phyloP scores from a whole-genome alignment of 2,888 invertebrate genomes.

The Nemotelus pantherinus region DNA sequence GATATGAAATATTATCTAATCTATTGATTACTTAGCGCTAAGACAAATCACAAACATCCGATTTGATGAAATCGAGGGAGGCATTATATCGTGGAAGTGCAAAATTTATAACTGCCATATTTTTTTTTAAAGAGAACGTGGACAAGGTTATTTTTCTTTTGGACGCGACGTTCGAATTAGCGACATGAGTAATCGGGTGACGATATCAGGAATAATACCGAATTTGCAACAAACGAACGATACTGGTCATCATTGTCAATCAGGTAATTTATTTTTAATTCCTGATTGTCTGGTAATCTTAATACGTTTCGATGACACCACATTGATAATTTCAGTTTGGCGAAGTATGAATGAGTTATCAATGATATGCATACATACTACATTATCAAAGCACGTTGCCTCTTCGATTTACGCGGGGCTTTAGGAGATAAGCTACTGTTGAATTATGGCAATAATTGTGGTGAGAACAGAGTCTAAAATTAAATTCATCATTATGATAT shows the following conservation, averaged over 20 bases:
- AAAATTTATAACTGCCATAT: background rate
- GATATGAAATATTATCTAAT: too few relatives aligned
- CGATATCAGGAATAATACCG: background rate
- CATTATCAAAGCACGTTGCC: too few relatives aligned
- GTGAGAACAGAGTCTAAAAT: too few relatives aligned
- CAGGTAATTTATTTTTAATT: constrained; percentile 25
- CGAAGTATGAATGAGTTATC: too few relatives aligned
- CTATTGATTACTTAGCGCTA: background rate
- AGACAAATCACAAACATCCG: background rate
- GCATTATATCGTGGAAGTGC: background rate
- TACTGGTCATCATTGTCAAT: background rate
- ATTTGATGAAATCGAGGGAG: background rate
- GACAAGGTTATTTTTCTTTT: background rate
- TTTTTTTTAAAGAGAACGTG: background rate
- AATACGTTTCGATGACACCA: background rate
- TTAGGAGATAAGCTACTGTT: too few relatives aligned
- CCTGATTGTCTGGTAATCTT: constrained; percentile 26
- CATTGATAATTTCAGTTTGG: too few relatives aligned
- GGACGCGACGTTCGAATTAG: background rate
- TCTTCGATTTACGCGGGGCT: too few relatives aligned
- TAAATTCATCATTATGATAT: too few relatives aligned
- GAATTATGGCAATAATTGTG: too few relatives aligned
- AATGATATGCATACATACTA: too few relatives aligned
- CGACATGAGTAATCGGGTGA: background rate
- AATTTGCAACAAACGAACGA: constrained; percentile 22